Evolutionary conservation across 2,113 vertebrate genomes (phyloP), one percentile per base, ranked within the genome.

Genomic region (Sminthopsis crassicaudata): DNA sequence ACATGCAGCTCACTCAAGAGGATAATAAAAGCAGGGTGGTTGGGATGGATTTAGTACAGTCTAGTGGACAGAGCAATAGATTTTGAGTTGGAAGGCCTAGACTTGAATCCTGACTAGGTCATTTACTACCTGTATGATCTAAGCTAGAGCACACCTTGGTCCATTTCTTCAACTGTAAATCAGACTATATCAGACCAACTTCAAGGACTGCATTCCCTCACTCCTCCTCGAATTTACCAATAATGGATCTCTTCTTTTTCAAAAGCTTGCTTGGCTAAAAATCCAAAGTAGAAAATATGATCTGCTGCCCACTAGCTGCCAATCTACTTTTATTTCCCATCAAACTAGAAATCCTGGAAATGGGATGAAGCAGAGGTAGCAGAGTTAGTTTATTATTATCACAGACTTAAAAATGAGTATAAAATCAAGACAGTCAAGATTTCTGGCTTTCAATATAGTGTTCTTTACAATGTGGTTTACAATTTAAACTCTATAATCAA

Each of bases 401-500:
- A 89, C 42, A 55, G 23, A 48, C 42, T 57, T 53, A 92, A 94
- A 26, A 46, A 96, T 76, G 60, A n/a, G 36, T 94, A 93, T 14
- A 76, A n/a, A 36, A 89, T 95, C 91, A 94, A 92, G 42, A 46
- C 51, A 96, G 88, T 36, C 27, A 92, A 67, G 8, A 48, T 24
- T 2, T 53, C 52, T 94, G 53, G 54, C 22, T 46, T 52, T 93
- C 89, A 76, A 23, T 92, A 27, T 90, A 50, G 23, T 94, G 48
- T n/a, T 96, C 48, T 94, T 4, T 90, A 84, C 12, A 91, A 9
- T 23, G 51, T 94, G 76, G 91, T 93, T 97, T 95, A 90, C 91
- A 95, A 84, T 30, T 91, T 42, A 92, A 51, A 67, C 57, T 4
- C 30, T 91, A 1, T 92, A 42, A 42, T 92, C 93, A 94, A 11